These are phyloP conservation scores for Olivierus martensii DNA, from an alignment of 1,140 invertebrate species.

Conservation along the genomic window DNA sequence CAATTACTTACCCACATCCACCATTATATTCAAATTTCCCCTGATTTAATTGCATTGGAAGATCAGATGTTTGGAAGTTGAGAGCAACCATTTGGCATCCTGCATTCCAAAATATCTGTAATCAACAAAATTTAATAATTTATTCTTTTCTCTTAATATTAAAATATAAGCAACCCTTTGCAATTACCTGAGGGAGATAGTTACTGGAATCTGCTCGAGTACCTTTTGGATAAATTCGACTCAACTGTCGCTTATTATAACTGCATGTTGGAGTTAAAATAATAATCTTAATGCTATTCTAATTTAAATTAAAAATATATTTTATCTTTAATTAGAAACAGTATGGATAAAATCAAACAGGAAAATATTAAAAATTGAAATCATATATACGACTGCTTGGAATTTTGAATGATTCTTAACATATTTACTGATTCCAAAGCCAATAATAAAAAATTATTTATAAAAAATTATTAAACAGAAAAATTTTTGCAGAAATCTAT, in stretches of 20 bases:
- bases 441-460: too few relatives aligned
- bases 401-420: too few relatives aligned
- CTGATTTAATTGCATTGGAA: slow-evolving; percentile 99
- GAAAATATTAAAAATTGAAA: too few relatives aligned
- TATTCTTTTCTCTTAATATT: too few relatives aligned
- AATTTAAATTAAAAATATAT: background rate
- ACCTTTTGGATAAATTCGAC: slow-evolving; percentile 96
- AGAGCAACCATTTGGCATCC: slow-evolving; percentile 94
- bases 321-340: too few relatives aligned
- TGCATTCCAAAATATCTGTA: slow-evolving; percentile 56
- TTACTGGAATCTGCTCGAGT: slow-evolving; percentile 98
- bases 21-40: slow-evolving; percentile 96
- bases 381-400: too few relatives aligned
- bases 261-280: slow-evolving; percentile 20
- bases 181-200: slow-evolving; percentile 91
- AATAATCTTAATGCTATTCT: background rate
- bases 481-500: too few relatives aligned
- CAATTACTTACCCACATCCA: slow-evolving; percentile 51
- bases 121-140: background rate
- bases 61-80: slow-evolving; percentile 99
- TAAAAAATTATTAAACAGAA: too few relatives aligned
- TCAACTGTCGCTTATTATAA: slow-evolving; percentile 99
- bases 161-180: too few relatives aligned
- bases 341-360: too few relatives aligned
- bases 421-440: too few relatives aligned